Evolutionary conservation across 2,888 invertebrate genomes (phyloP).

Genomic region (Notodonta ziczac): DNA sequence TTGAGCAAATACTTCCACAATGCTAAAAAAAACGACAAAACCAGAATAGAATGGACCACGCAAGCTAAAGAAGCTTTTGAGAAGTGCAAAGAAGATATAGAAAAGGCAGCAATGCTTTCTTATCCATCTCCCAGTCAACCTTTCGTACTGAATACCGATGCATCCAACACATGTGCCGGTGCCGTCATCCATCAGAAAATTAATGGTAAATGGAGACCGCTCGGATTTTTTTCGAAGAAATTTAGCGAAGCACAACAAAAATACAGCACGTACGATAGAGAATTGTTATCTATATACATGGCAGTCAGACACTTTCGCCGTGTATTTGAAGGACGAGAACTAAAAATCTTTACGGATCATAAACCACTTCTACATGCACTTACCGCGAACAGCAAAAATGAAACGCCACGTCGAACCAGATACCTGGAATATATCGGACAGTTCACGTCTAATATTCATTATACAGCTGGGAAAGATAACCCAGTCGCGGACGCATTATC

Average conservation of each 20-base stretch:
- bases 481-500: no score
- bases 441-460: no score
- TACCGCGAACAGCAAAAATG: no score
- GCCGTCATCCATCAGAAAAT: neutral
- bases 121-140: constrained; percentile 4
- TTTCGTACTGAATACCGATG: no score
- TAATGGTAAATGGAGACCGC: neutral
- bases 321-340: neutral
- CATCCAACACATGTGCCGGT: no score
- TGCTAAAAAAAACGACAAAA: constrained; percentile 21
- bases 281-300: neutral
- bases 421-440: no score
- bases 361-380: no score
- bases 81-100: constrained; percentile 16
- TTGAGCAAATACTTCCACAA: constrained; percentile 2
- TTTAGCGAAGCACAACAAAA: neutral
- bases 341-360: no score
- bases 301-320: neutral
- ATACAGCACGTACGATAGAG: neutral
- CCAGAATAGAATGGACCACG: constrained; percentile 27
- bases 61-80: constrained; percentile 11
- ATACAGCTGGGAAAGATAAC: no score
- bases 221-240: neutral
- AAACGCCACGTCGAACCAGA: no score
- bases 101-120: constrained; percentile 9